phyloP scores from a whole-genome alignment of 2,888 invertebrate species.

The Pollenia griseotomentosa region DNA sequence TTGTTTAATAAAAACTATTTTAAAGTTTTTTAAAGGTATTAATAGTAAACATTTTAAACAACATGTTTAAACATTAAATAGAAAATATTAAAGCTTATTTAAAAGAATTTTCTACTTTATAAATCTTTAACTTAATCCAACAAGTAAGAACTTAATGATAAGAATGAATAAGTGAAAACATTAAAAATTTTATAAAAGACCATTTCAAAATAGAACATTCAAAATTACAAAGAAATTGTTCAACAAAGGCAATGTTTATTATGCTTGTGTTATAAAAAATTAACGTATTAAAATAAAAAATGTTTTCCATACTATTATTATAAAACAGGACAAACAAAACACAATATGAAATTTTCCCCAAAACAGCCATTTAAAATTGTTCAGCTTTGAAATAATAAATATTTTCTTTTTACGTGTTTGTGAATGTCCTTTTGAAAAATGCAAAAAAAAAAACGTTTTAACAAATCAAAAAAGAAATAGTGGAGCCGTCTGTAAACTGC shows the following conservation, averaged over 20 bases:
- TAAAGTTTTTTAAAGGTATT: no score
- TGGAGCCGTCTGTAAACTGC: constrained; percentile 59
- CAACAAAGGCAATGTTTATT: constrained; percentile 21
- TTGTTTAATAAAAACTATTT: no score
- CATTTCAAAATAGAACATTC: background rate
- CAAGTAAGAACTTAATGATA: background rate
- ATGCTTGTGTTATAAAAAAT: constrained; percentile 24
- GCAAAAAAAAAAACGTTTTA: constrained; percentile 40
- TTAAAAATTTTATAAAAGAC: background rate
- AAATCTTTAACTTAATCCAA: background rate
- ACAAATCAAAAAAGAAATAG: constrained; percentile 26
- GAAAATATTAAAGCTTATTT: background rate
- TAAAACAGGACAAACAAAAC: constrained; percentile 1
- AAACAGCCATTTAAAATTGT: constrained; percentile 63
- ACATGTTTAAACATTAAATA: no score
- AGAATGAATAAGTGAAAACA: background rate
- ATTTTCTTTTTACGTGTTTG: constrained; percentile 72
- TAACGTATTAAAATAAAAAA: constrained; percentile 47
- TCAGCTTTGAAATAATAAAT: constrained; percentile 49
- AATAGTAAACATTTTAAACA: no score
- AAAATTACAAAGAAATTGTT: background rate
- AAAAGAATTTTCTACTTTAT: background rate
- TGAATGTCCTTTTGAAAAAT: constrained; percentile 71
- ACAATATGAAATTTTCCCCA: constrained; percentile 63
- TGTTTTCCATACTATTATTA: background rate